Evolutionary conservation across 2,797 vertebrate species (phyloP).

Genomic region (Coracias cyanogaster): DNA sequence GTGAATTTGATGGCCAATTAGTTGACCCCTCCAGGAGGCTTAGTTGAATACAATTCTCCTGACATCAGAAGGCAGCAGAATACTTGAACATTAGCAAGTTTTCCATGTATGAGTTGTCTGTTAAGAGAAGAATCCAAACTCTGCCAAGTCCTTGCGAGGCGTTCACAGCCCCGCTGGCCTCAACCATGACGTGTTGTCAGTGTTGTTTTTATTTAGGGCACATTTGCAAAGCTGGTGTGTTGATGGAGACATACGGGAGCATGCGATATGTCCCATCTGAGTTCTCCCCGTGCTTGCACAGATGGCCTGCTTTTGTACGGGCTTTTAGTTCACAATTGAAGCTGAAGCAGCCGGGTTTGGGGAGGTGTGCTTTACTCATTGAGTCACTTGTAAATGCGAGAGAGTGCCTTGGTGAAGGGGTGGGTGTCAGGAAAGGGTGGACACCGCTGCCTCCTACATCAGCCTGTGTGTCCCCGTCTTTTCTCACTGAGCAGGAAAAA

Average conservation of each 20-base stretch:
- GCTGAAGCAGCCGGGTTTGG: not conserved
- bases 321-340: not conserved
- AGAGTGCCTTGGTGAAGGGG: not conserved
- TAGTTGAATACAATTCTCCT: not conserved
- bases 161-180: slow-evolving; percentile 21
- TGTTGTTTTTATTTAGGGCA: slow-evolving; percentile 52
- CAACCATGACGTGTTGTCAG: not conserved
- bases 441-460: not conserved
- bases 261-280: slow-evolving; percentile 11
- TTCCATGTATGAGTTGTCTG: slow-evolving; percentile 42
- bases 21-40: slow-evolving; percentile 22
- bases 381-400: not conserved
- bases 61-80: not conserved
- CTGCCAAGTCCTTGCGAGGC: slow-evolving; percentile 24
- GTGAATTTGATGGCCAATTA: not conserved
- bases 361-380: not conserved
- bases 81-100: not conserved
- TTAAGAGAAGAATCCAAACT: not conserved
- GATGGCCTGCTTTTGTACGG: not conserved
- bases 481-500: not conserved
- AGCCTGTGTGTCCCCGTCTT: not conserved
- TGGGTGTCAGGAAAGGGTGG: not conserved
- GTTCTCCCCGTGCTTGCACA: not conserved
- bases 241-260: slow-evolving; percentile 9
- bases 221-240: slow-evolving; percentile 28